Percentiles rank a stretch among this genome's conserved stretches.
Conservation (phyloP, 2,888 invertebrate genomes). For the Pterostichus madidus region DNA sequence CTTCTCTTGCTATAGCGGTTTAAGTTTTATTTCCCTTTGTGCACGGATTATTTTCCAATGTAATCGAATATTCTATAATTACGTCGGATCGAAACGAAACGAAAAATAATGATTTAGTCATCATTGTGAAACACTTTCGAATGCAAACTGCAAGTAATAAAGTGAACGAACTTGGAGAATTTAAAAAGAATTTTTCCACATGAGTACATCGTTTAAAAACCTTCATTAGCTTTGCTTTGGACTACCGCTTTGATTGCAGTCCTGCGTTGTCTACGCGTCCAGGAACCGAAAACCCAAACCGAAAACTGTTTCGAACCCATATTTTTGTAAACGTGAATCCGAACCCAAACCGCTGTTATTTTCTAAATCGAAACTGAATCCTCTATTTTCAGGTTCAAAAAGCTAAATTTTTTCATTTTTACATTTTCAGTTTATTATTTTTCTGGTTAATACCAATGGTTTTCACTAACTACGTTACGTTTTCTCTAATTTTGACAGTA, state of each 20-base stretch:
- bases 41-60: conserved; percentile 21
- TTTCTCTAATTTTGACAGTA: neutral
- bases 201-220: conserved; percentile 44
- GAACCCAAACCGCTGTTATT: no score
- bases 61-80: conserved; percentile 43
- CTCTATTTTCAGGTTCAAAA: no score
- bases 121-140: conserved; percentile 19
- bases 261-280: neutral
- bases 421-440: no score
- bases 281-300: no score
- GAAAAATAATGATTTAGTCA: conserved; percentile 46
- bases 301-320: no score
- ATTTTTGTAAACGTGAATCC: no score
- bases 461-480: neutral
- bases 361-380: no score
- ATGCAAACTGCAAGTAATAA: conserved; percentile 16
- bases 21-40: conserved; percentile 34
- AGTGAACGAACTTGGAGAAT: conserved; percentile 47
- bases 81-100: neutral
- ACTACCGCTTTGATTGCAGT: neutral
- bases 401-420: no score
- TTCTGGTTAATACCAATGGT: no score
- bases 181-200: conserved; percentile 44
- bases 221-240: conserved; percentile 38
- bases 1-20: neutral